These are phyloP conservation scores for Myotis vivesi DNA, from an alignment of 2,797 vertebrate species.

Conservation along the genomic window DNA sequence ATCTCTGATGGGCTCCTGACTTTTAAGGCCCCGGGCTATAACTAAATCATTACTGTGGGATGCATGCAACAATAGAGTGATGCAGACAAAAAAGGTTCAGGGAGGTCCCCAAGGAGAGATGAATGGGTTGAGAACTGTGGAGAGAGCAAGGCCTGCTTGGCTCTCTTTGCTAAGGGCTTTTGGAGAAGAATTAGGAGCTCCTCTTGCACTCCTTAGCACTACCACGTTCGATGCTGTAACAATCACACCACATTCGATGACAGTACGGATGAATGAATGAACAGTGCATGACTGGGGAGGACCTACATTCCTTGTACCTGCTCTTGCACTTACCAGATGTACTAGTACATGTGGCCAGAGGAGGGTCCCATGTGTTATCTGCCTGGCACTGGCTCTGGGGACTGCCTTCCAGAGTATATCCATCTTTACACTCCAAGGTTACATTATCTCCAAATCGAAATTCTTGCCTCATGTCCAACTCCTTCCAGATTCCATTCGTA, in stretches of 20 bases:
- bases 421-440: conserved; percentile 79
- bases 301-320: not conserved
- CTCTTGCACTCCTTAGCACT: not conserved
- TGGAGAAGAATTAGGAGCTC: not conserved
- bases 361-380: conserved; percentile 78
- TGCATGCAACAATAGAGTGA: not conserved
- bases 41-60: not conserved
- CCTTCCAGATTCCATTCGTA: conserved; percentile 62
- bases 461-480: conserved; percentile 16
- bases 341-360: conserved; percentile 75
- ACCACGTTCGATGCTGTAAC: not conserved
- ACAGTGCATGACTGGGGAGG: not conserved
- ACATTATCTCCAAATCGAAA: conserved; percentile 73
- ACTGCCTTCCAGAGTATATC: conserved; percentile 75
- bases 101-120: not conserved
- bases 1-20: not conserved
- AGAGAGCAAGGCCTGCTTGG: not conserved
- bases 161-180: not conserved
- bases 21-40: not conserved
- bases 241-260: not conserved
- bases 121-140: not conserved
- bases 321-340: conserved; percentile 76
- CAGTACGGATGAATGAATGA: not conserved
- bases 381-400: conserved; percentile 74
- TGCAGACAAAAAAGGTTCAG: not conserved